Conservation (phyloP, 2,797 vertebrate genomes). For the Hybognathus amarus region DNA sequence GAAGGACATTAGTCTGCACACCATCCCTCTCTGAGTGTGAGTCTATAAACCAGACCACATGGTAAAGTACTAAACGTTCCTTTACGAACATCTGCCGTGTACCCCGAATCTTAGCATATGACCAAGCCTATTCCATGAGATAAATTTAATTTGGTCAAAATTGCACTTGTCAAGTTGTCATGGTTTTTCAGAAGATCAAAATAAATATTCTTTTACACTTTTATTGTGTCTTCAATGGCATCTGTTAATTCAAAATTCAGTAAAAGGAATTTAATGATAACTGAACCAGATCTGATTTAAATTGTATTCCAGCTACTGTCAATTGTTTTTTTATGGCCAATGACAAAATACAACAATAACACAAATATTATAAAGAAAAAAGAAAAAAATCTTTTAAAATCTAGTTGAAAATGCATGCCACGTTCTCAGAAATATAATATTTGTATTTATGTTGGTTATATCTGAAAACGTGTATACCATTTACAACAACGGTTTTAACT, state of each 20-base stretch:
- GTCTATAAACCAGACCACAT: slow-evolving; percentile 35
- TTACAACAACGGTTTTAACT: background rate
- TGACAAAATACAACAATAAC: background rate
- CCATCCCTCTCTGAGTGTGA: slow-evolving; percentile 14
- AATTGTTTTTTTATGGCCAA: background rate
- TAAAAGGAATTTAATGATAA: background rate
- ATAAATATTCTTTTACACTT: background rate
- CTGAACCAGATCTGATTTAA: background rate
- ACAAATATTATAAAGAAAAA: background rate
- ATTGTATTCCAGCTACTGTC: background rate
- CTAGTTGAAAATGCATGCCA: background rate
- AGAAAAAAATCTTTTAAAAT: background rate
- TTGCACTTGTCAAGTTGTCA: background rate
- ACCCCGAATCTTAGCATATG: background rate
- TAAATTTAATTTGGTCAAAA: background rate
- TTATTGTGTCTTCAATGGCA: background rate
- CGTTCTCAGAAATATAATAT: background rate
- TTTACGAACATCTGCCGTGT: slow-evolving; percentile 2
- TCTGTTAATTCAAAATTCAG: background rate
- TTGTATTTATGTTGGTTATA: background rate
- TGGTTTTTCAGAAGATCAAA: background rate
- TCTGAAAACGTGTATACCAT: background rate
- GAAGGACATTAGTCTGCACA: slow-evolving; percentile 35
- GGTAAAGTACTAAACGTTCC: slow-evolving; percentile 21
- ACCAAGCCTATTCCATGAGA: slow-evolving; percentile 14